Percentiles rank a stretch among this genome's conserved stretches.
Conservation (phyloP, 2,888 invertebrate species). For the Aproaerema taeniolella region DNA sequence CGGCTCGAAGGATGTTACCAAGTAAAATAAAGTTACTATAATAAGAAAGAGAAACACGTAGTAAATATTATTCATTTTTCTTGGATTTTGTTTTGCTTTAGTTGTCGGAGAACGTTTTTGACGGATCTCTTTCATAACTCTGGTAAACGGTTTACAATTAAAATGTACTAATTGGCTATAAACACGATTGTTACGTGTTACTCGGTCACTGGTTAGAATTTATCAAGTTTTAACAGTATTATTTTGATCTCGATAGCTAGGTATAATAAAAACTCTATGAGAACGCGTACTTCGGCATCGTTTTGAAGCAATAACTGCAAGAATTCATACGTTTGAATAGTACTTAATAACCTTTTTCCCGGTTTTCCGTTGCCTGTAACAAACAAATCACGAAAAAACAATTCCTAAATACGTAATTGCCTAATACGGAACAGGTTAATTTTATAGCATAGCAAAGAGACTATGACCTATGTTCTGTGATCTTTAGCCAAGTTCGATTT, state of each 20-base stretch:
- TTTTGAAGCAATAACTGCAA: too few species aligned
- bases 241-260: slow-evolving; percentile 3
- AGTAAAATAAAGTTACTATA: slow-evolving; percentile 32
- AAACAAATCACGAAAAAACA: too few species aligned
- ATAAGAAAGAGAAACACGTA: slow-evolving; percentile 27
- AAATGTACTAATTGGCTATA: slow-evolving; percentile 46
- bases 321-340: too few species aligned
- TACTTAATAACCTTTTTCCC: too few species aligned
- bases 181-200: slow-evolving; percentile 25
- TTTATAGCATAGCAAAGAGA: too few species aligned
- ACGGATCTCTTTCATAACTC: slow-evolving; percentile 27
- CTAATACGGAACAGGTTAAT: too few species aligned
- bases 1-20: slow-evolving; percentile 46
- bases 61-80: slow-evolving; percentile 29
- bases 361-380: too few species aligned
- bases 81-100: slow-evolving; percentile 9
- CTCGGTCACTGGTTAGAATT: slow-evolving; percentile 16
- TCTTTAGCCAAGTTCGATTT: too few species aligned
- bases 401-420: too few species aligned
- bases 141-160: slow-evolving; percentile 24
- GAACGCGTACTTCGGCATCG: too few species aligned
- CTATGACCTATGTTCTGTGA: too few species aligned
- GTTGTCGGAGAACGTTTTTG: slow-evolving; percentile 27
- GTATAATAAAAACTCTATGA: too few species aligned
- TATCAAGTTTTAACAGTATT: background rate